Evolutionary conservation across 2,888 invertebrate species (phyloP).

Genomic region (Byasa hedistus): DNA sequence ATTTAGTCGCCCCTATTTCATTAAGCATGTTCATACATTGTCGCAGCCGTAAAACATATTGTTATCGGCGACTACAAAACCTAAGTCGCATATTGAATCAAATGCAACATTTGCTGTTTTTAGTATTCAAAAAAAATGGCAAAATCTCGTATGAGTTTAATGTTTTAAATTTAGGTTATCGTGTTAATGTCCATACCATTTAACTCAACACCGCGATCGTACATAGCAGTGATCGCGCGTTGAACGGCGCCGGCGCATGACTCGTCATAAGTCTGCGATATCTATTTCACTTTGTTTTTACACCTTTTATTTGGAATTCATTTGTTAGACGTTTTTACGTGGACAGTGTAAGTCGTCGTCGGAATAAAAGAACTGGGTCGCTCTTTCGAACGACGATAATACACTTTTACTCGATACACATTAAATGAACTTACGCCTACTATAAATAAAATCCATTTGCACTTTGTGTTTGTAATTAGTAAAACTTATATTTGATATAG

Average conservation of each 20-base stretch:
- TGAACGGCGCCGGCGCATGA: slow-evolving; percentile 28
- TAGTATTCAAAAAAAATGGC: slow-evolving; percentile 43
- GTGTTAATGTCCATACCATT: slow-evolving; percentile 64
- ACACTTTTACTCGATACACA: slow-evolving; percentile 69
- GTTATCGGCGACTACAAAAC: slow-evolving; percentile 15
- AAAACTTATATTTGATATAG: too few relatives aligned
- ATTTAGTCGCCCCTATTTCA: slow-evolving; percentile 28
- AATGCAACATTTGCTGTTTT: slow-evolving; percentile 44
- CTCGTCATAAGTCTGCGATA: slow-evolving; percentile 33
- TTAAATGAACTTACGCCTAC: slow-evolving; percentile 41
- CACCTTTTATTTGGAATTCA: slow-evolving; percentile 61
- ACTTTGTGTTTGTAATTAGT: too few relatives aligned
- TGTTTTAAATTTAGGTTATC: slow-evolving; percentile 63
- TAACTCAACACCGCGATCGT: slow-evolving; percentile 55
- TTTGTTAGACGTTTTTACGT: slow-evolving; percentile 60
- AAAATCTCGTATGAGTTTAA: slow-evolving; percentile 55
- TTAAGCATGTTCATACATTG: slow-evolving; percentile 11
- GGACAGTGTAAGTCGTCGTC: slow-evolving; percentile 43
- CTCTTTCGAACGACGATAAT: slow-evolving; percentile 60
- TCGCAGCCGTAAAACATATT: slow-evolving; percentile 15
- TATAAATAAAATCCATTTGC: slow-evolving; percentile 11
- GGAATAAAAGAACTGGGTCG: slow-evolving; percentile 68
- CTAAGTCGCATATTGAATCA: slow-evolving; percentile 31
- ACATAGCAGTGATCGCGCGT: slow-evolving; percentile 40
- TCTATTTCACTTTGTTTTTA: slow-evolving; percentile 57